These are phyloP conservation scores for Pelodiscus sinensis DNA, from an alignment of 2,113 vertebrate genomes.

Conservation along the genomic window DNA sequence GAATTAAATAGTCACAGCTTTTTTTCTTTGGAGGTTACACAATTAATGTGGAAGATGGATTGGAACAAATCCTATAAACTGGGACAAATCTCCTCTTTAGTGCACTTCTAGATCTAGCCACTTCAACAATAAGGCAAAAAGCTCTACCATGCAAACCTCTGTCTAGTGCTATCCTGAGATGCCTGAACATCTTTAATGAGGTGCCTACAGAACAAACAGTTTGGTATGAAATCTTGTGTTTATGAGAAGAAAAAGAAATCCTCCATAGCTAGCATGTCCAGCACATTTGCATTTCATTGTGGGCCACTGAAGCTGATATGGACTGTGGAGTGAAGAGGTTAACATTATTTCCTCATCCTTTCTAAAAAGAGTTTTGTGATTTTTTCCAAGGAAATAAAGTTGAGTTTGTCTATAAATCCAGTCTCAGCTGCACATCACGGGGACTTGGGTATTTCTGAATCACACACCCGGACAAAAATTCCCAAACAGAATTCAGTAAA, in stretches of 20 bases:
- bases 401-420: constrained; percentile 44
- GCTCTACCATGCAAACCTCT: not conserved
- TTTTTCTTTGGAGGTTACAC: not conserved
- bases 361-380: constrained; percentile 48
- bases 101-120: rapidly evolving
- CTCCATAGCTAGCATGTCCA: not conserved
- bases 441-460: constrained; percentile 62
- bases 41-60: not conserved
- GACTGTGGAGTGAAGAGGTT: not conserved
- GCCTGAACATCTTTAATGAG: not conserved
- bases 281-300: not conserved
- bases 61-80: not conserved
- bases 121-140: not conserved
- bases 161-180: not conserved
- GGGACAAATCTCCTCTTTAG: not conserved
- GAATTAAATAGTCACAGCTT: not conserved
- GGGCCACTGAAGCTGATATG: not conserved
- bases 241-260: not conserved
- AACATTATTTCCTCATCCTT: constrained; percentile 47
- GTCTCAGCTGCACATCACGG: constrained; percentile 43
- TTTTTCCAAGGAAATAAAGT: constrained; percentile 68
- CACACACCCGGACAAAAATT: not conserved
- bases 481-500: not conserved
- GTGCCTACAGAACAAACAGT: not conserved
- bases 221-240: not conserved